A percentile compares a stretch with the other conserved stretches of the same genome.
Evolutionary conservation across 2,888 invertebrate species (phyloP).

Genomic region (Nymphalis c-album): DNA sequence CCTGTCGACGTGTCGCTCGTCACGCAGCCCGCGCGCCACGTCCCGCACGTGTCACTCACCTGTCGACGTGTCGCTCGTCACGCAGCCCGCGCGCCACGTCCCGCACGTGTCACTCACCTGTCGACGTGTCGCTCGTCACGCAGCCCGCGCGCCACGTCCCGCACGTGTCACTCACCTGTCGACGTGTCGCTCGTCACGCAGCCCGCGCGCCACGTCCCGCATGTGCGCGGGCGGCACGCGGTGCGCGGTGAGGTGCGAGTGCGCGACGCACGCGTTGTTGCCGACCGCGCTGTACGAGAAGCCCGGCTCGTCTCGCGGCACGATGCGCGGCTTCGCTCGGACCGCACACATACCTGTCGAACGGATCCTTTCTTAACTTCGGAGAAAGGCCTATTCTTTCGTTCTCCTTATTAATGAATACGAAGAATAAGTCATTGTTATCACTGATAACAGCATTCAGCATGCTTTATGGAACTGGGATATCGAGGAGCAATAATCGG

Average conservation of each 20-base stretch:
- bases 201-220: slow-evolving; percentile 41
- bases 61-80: background rate
- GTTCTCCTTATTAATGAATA: too few relatives aligned
- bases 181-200: slow-evolving; percentile 41
- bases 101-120: background rate
- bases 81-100: too few relatives aligned
- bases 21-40: too few relatives aligned
- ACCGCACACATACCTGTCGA: slow-evolving; percentile 82
- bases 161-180: slow-evolving; percentile 55
- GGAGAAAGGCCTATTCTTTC: too few relatives aligned
- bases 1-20: background rate
- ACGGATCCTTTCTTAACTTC: background rate
- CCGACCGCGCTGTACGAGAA: slow-evolving; percentile 78
- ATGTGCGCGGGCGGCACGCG: slow-evolving; percentile 51
- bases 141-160: too few relatives aligned
- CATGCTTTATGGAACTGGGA: too few relatives aligned
- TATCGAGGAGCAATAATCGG: too few relatives aligned
- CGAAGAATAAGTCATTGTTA: too few relatives aligned
- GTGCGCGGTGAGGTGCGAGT: slow-evolving; percentile 60
- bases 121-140: background rate
- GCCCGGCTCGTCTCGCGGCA: slow-evolving; percentile 83
- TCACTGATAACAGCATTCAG: too few relatives aligned
- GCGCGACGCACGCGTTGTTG: slow-evolving; percentile 51
- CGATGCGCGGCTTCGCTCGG: slow-evolving; percentile 81
- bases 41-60: background rate